These are phyloP conservation scores for Nemurella pictetii DNA, from an alignment of 2,888 invertebrate species.

Conservation along the genomic window DNA sequence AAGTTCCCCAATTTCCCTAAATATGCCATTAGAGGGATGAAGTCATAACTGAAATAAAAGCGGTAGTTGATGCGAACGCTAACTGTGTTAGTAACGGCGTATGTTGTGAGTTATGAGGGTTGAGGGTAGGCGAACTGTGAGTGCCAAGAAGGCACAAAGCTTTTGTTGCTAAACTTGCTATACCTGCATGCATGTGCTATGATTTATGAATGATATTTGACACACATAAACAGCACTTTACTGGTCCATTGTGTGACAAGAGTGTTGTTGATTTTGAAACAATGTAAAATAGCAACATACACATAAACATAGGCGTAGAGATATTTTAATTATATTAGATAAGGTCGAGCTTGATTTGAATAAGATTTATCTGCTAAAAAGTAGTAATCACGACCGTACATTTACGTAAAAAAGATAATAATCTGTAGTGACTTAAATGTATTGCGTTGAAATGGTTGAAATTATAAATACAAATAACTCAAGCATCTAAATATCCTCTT, in stretches of 20 bases:
- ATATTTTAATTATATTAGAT: too few relatives aligned
- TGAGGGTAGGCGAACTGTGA: neutral
- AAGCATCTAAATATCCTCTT: too few relatives aligned
- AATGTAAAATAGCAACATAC: too few relatives aligned
- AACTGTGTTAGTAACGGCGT: neutral
- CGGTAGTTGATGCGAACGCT: neutral
- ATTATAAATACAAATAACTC: too few relatives aligned
- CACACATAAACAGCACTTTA: neutral
- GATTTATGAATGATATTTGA: neutral
- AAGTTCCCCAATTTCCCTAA: neutral
- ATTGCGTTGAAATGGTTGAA: too few relatives aligned
- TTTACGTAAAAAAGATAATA: too few relatives aligned
- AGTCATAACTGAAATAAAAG: neutral
- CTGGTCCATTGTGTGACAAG: neutral
- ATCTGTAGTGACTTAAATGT: too few relatives aligned
- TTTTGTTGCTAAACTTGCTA: neutral
- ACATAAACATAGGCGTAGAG: too few relatives aligned
- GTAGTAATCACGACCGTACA: too few relatives aligned
- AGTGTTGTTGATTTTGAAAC: too few relatives aligned
- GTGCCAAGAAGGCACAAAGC: neutral
- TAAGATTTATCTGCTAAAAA: too few relatives aligned
- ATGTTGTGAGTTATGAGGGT: neutral
- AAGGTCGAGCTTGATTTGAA: too few relatives aligned
- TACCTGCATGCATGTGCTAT: neutral
- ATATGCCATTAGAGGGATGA: conserved; percentile 6